Conservation (phyloP, 1,140 invertebrate genomes). For the Trichoplusia ni region DNA sequence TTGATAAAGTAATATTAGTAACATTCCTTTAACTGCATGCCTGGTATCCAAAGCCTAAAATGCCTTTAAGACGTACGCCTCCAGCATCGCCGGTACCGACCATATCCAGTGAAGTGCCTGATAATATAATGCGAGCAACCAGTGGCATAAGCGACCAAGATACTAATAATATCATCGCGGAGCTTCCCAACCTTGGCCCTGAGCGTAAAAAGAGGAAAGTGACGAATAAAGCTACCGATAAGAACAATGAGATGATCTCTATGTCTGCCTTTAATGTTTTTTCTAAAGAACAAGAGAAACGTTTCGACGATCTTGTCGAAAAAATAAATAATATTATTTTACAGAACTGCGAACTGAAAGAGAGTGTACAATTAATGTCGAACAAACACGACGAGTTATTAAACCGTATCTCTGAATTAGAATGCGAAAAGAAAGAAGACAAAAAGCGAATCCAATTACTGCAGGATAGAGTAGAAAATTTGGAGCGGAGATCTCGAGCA, state of each 20-base stretch:
- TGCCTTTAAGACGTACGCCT: no score
- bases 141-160: no score
- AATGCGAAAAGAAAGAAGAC: background rate
- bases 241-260: background rate
- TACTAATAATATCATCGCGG: no score
- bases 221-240: background rate
- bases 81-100: no score
- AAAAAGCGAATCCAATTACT: background rate
- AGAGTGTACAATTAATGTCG: background rate
- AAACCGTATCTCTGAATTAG: background rate
- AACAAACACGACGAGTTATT: background rate
- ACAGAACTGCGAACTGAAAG: background rate
- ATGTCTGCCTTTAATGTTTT: background rate
- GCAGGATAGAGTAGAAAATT: background rate
- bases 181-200: background rate
- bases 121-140: no score
- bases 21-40: no score
- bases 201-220: background rate
- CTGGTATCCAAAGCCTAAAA: no score
- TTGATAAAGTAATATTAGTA: no score
- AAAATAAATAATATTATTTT: background rate
- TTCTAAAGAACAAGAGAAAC: background rate
- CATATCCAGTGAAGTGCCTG: no score
- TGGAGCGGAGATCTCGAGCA: background rate
- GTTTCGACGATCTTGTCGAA: background rate